Evolutionary conservation across 2,797 vertebrate genomes (phyloP), one percentile per base, ranked within the genome.

Genomic region (Halcyon badia): DNA sequence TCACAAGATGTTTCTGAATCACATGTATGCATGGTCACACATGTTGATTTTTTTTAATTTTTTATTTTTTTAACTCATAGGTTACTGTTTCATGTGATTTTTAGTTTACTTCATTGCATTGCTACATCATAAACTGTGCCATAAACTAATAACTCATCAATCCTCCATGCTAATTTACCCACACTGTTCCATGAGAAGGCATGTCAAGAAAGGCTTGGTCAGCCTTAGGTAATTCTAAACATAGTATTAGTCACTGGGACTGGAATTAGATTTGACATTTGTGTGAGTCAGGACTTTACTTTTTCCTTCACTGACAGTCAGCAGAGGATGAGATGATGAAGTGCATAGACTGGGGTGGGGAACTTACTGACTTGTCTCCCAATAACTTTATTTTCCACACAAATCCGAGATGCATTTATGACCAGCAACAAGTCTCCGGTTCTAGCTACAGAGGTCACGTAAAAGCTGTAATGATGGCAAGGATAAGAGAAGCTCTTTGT

Each of bases 21-120:
- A 52, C 0, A 8, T 9, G 18, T 35, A 24, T 11, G 10, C 18
- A 10, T 4, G 7, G 11, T 19, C 5, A 37, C 0, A 2, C 3
- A 30, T 6, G 4, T 35, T 41, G 11, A 20, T 20, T 42, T 52
- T 83, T 48, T 52, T n/a, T n/a, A n/a, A n/a, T n/a, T n/a, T n/a
- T n/a, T n/a, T n/a, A n/a, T n/a, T 51, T 26, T 30, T 56, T 58
- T 58, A 31, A 61, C 48, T 79, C 22, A 33, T 19, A 73, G 28
- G 62, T 81, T 35, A 52, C 44, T 22, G 10, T 51, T 87, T 62
- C n/a, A 24, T 30, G 37, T 31, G n/a, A 86, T 77, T 89, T 84
- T 85, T 89, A 14, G 13, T 68, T 70, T 65, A 65, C 14, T 58
- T 77, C 22, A 56, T 26, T 11, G 5, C 37, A 61, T 28, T 82